These are phyloP conservation scores for Cyrtorhinus lividipennis DNA, from an alignment of 1,140 invertebrate genomes.

Conservation along the genomic window DNA sequence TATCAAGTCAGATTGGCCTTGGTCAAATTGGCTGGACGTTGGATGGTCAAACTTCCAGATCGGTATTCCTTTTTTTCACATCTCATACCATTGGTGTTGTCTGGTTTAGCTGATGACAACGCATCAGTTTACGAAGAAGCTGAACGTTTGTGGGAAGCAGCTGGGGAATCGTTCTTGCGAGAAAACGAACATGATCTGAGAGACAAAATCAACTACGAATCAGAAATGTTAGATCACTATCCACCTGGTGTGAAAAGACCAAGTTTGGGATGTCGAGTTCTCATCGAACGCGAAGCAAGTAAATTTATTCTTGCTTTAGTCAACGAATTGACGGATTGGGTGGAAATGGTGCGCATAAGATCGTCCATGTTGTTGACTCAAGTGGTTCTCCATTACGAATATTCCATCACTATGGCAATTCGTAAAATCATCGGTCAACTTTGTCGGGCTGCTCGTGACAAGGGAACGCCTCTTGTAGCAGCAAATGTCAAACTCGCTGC, in stretches of 20 bases:
- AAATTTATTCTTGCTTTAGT: constrained; percentile 49
- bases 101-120: constrained; percentile 55
- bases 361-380: constrained; percentile 54
- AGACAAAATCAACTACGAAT: constrained; percentile 53
- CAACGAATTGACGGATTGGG: constrained; percentile 58
- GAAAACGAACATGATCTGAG: constrained; percentile 65
- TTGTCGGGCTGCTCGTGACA: constrained; percentile 38
- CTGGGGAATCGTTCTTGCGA: constrained; percentile 48
- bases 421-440: constrained; percentile 39
- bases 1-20: constrained; percentile 49
- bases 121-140: constrained; percentile 42
- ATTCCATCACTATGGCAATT: constrained; percentile 50
- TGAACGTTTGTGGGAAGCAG: constrained; percentile 43
- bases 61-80: constrained; percentile 63
- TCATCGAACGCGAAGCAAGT: constrained; percentile 50
- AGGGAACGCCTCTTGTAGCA: constrained; percentile 40
- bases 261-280: constrained; percentile 55
- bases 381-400: constrained; percentile 51
- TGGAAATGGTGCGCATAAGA: constrained; percentile 49
- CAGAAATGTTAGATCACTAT: constrained; percentile 43
- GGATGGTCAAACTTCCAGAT: constrained; percentile 53
- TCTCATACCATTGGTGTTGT: constrained; percentile 58
- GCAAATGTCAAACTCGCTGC: constrained; percentile 43
- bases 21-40: constrained; percentile 45
- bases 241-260: constrained; percentile 45